Evolutionary conservation across 2,888 invertebrate genomes (phyloP).

Genomic region (Clusia tigrina): DNA sequence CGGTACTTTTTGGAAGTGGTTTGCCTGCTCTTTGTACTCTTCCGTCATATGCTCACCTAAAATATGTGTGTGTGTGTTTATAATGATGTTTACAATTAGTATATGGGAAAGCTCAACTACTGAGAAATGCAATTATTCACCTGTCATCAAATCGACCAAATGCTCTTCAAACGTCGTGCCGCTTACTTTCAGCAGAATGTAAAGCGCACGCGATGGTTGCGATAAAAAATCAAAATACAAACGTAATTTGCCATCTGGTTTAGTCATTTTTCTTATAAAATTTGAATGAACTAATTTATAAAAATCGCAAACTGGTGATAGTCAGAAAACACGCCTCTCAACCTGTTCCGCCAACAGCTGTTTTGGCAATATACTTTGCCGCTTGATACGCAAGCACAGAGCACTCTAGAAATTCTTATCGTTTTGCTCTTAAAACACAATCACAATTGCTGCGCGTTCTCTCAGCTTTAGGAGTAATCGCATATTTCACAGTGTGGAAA

Average conservation of each 20-base stretch:
- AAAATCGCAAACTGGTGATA: background rate
- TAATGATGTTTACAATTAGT: conserved; percentile 1
- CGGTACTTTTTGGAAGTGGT: conserved; percentile 70
- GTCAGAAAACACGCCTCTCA: background rate
- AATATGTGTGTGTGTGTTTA: background rate
- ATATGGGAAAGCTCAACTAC: background rate
- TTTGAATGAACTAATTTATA: no score
- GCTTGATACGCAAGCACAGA: background rate
- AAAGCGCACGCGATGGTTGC: conserved; percentile 74
- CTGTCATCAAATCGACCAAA: conserved; percentile 69
- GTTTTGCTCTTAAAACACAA: background rate
- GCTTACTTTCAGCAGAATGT: conserved; percentile 70
- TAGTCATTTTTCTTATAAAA: background rate
- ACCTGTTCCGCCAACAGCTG: background rate
- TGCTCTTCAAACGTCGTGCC: conserved; percentile 70
- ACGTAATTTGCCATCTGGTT: conserved; percentile 40
- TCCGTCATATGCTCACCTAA: conserved; percentile 68
- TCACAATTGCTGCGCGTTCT: no score
- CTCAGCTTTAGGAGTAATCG: no score
- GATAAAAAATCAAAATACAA: conserved; percentile 76
- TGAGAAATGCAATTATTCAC: conserved; percentile 44
- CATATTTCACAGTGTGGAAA: no score
- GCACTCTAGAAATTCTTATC: no score
- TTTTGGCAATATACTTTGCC: background rate
- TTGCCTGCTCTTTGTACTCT: conserved; percentile 65